Evolutionary conservation across 2,888 invertebrate species (phyloP), one percentile per base, ranked within the genome.

Genomic region (Rhynchonema sp.): DNA sequence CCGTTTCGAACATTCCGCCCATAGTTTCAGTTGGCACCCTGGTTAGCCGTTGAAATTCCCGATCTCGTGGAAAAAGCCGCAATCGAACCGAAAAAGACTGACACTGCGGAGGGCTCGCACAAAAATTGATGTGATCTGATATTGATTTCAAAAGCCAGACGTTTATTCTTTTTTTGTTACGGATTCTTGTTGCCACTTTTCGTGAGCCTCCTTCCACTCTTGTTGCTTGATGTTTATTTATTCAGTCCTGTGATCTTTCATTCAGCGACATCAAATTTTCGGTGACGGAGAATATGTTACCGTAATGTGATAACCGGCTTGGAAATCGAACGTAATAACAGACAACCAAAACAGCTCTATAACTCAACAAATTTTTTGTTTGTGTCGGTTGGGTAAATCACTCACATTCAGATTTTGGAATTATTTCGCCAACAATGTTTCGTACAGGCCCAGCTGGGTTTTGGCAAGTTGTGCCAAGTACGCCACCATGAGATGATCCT

Each of bases 381-480:
- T n/a, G n/a, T n/a, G n/a, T n/a, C n/a, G n/a, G n/a, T n/a, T n/a
- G n/a, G n/a, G n/a, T n/a, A n/a, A n/a, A n/a, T n/a, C n/a, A n/a
- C n/a, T n/a, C n/a, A n/a, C n/a, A n/a, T n/a, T n/a, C n/a, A n/a
- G n/a, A n/a, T n/a, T n/a, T n/a, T n/a, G n/a, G n/a, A n/a, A n/a
- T n/a, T n/a, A n/a, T n/a, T 13, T 49, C 26, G 65, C 66, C 66
- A 69, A 63, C 55, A 98, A 80, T 76, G 94, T 94, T 77, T 98
- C 96, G 76, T 94, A 92, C 59, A 98, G 80, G 72, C 89, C 87
- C 69, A 96, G 80, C 76, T 98, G 94, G 1, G 94, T 91, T 78
- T 91, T 89, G 70, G 91, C 88, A 62, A 98, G 80, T 72, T 94
- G 92, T 22, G 94, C 87, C 62, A 98, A 80, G 55, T 94, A 92